Base-by-base conservation (phyloP, 1,140 invertebrate genomes). In the Caenorhabditis briggsae region DNA sequence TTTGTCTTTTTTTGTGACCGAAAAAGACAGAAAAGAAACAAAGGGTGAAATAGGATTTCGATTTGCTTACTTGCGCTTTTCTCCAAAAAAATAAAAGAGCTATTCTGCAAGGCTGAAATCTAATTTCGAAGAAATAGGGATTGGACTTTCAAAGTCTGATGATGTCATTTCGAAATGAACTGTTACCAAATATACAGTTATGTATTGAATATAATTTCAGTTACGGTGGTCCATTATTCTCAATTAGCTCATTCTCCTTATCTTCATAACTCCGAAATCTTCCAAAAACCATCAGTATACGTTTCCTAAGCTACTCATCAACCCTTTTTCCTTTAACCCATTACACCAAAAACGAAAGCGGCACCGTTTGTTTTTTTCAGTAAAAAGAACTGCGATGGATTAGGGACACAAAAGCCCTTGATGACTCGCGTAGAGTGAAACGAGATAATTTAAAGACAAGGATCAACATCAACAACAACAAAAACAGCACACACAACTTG, bases 61-160 rank as follows among this genome's bases (percentile, higher is more conserved):
- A 50, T 78, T 78, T 78, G 70, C 53, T 78, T 78, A 78, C 70
- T 78, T 78, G 70, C 70, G 70, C 46, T 50, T 78, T 78, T 78
- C 70, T 16, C 16, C 9, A 18, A 23, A 50, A 33, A 25, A 53
- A 43, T 14, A 5, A 6, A 20, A 53, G 43, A 46, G 50, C 70
- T 78, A 53, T 78, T 78, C 70, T 20, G 50, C 3, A n/a, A 78
- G 23, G 12, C 9, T 78, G 46, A 23, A 78, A 78, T 70, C 8
- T 43, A 46, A 46, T 61, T 61, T 61, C n/a, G 61, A 11, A 33
- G 33, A 59, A 20, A n/a, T n/a, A 25, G 33, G 33, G 33, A 33
- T 33, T 59, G n/a, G 61, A 14, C 61, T 41, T 65, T 33, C 61
- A 65, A 46, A 70, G 41, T 70, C 70, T 23, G 33, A 43, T 78